Conservation (phyloP, 2,797 vertebrate species). For the Channa striata region DNA sequence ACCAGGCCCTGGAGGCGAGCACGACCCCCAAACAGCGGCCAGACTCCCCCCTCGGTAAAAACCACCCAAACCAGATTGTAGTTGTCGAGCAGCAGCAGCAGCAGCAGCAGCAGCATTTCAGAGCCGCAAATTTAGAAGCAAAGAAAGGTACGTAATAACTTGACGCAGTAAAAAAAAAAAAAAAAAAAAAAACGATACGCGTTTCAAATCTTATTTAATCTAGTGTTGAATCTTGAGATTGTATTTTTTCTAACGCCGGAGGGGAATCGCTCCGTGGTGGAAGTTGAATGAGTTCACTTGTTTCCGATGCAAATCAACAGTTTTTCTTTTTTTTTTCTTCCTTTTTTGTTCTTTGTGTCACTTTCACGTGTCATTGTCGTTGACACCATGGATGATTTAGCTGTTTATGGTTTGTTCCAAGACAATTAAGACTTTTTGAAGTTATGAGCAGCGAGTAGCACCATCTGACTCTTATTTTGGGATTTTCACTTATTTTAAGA, state of each 20-base stretch:
- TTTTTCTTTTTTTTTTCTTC: background rate
- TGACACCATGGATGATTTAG: constrained; percentile 17
- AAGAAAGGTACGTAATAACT: constrained; percentile 94
- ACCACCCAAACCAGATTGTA: constrained; percentile 87
- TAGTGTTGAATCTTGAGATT: constrained; percentile 50
- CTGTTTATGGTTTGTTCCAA: constrained; percentile 1
- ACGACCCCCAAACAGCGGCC: constrained; percentile 88
- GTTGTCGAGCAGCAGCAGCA: constrained; percentile 68
- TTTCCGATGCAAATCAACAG: constrained; percentile 59
- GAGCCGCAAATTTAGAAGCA: constrained; percentile 89
- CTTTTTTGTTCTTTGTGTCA: constrained; percentile 31
- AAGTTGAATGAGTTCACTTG: constrained; percentile 42
- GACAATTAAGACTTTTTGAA: background rate
- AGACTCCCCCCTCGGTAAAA: constrained; percentile 91
- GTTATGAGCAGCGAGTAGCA: constrained; percentile 35
- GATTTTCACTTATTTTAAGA: constrained; percentile 32
- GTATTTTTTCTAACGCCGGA: constrained; percentile 42
- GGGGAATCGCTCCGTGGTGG: constrained; percentile 11
- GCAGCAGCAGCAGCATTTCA: constrained; percentile 88
- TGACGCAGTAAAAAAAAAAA: no score
- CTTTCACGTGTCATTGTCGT: constrained; percentile 38
- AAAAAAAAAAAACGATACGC: constrained; percentile 7
- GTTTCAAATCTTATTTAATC: constrained; percentile 45
- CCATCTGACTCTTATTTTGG: background rate
- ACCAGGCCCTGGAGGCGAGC: constrained; percentile 81